These are phyloP conservation scores for Pseudochromis fuscus DNA, from an alignment of 2,797 vertebrate species.

Conservation along the genomic window DNA sequence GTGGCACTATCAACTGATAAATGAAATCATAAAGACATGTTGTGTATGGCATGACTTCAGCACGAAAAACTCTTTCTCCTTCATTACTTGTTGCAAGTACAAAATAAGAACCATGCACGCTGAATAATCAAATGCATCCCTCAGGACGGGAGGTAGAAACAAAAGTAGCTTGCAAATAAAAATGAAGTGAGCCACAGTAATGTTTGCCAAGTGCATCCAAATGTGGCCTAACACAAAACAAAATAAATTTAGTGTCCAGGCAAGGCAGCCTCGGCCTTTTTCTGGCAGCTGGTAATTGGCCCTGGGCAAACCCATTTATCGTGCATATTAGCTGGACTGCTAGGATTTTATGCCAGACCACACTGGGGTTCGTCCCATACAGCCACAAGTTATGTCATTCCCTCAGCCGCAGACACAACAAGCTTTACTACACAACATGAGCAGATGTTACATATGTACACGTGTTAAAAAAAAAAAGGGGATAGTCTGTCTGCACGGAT, in stretches of 20 bases:
- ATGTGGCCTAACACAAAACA: conserved; percentile 51
- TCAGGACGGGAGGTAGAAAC: conserved; percentile 27
- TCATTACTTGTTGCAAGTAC: conserved; percentile 13
- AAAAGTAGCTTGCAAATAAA: conserved; percentile 43
- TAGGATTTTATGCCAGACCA: conserved; percentile 54
- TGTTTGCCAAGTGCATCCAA: conserved; percentile 54
- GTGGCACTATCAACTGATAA: conserved; percentile 23
- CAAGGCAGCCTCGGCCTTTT: conserved; percentile 55
- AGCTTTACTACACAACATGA: background rate
- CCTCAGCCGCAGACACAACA: conserved; percentile 16
- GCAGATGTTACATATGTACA: background rate
- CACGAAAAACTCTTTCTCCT: conserved; percentile 20
- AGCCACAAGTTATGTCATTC: conserved; percentile 39
- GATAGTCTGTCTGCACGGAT: background rate
- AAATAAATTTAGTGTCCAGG: conserved; percentile 53
- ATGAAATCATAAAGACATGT: conserved; percentile 25
- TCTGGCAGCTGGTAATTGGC: conserved; percentile 61
- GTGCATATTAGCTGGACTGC: conserved; percentile 50
- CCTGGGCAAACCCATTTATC: conserved; percentile 56
- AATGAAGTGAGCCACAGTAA: conserved; percentile 41
- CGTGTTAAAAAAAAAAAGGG: background rate
- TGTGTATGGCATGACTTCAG: conserved; percentile 24
- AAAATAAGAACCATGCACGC: conserved; percentile 26
- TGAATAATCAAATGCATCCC: conserved; percentile 33
- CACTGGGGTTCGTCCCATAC: conserved; percentile 45